A percentile compares a stretch with the other conserved stretches of the same genome.
These are phyloP conservation scores for Gallinago stenura DNA, from an alignment of 2,797 vertebrate genomes.

Conservation along the genomic window DNA sequence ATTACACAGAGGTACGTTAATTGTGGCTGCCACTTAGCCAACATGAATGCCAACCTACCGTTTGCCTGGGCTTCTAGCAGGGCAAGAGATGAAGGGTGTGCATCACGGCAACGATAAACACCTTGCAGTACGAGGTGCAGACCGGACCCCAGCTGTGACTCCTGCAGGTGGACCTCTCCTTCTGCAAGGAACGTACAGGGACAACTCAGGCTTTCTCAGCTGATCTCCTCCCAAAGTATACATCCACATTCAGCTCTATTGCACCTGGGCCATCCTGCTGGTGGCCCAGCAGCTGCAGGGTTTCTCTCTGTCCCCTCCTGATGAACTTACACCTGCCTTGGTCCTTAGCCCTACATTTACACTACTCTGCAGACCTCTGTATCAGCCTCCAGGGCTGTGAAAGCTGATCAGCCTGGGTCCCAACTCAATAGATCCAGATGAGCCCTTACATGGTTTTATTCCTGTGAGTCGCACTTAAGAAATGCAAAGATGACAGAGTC, in stretches of 20 bases:
- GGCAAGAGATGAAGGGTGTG: background rate
- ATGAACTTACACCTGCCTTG: fast-evolving
- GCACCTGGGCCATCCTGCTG: fast-evolving
- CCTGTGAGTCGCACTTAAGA: background rate
- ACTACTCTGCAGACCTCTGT: background rate
- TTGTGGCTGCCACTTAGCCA: background rate
- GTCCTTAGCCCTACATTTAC: fast-evolving
- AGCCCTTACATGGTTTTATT: background rate
- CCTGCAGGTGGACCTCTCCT: background rate
- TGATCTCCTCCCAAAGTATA: background rate
- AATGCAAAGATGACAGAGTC: background rate
- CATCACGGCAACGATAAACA: fast-evolving
- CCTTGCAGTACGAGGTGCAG: background rate
- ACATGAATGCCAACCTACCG: fast-evolving
- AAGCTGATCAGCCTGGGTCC: background rate
- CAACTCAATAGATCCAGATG: fast-evolving
- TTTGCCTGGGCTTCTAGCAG: background rate
- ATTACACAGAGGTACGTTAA: background rate
- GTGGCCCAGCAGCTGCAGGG: background rate
- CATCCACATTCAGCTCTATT: background rate
- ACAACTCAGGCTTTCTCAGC: background rate
- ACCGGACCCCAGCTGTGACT: fast-evolving
- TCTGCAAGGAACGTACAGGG: fast-evolving
- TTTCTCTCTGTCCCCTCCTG: background rate
- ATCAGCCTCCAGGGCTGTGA: background rate